Conservation (phyloP, 2,888 invertebrate species). For the Junonia oenone region DNA sequence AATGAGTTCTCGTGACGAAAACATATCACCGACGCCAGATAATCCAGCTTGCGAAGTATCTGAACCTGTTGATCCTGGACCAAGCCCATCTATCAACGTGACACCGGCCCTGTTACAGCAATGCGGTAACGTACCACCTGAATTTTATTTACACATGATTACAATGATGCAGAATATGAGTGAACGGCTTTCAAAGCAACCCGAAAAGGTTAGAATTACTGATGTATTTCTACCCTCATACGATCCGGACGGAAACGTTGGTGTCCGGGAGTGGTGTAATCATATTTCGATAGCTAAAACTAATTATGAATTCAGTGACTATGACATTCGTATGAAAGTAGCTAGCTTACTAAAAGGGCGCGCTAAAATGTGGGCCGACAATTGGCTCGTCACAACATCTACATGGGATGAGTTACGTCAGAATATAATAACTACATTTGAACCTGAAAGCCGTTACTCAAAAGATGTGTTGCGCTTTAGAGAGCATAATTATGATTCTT, state of each 20-base stretch:
- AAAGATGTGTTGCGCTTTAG: slow-evolving; percentile 33
- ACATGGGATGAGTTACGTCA: slow-evolving; percentile 33
- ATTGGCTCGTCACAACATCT: slow-evolving; percentile 34
- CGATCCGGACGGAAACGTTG: slow-evolving; percentile 25
- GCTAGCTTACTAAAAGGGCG: slow-evolving; percentile 35
- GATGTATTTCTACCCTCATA: slow-evolving; percentile 25
- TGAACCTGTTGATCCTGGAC: background rate
- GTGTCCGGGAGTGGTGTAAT: slow-evolving; percentile 24
- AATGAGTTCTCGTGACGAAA: too few relatives aligned
- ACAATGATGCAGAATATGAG: slow-evolving; percentile 22
- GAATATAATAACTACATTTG: slow-evolving; percentile 26
- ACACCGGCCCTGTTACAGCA: background rate
- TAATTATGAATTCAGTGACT: slow-evolving; percentile 11
- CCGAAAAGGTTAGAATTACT: slow-evolving; percentile 16
- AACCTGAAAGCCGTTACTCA: slow-evolving; percentile 38
- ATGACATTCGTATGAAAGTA: slow-evolving; percentile 35
- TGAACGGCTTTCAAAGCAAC: slow-evolving; percentile 12
- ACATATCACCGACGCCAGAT: background rate
- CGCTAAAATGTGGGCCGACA: slow-evolving; percentile 35
- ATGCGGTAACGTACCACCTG: background rate
- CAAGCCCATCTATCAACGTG: background rate
- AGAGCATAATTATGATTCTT: slow-evolving; percentile 33
- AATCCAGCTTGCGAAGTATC: background rate
- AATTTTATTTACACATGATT: slow-evolving; percentile 13
- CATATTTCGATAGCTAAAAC: slow-evolving; percentile 10